phyloP scores from a whole-genome alignment of 1,140 invertebrate genomes.

The Formica exsecta region DNA sequence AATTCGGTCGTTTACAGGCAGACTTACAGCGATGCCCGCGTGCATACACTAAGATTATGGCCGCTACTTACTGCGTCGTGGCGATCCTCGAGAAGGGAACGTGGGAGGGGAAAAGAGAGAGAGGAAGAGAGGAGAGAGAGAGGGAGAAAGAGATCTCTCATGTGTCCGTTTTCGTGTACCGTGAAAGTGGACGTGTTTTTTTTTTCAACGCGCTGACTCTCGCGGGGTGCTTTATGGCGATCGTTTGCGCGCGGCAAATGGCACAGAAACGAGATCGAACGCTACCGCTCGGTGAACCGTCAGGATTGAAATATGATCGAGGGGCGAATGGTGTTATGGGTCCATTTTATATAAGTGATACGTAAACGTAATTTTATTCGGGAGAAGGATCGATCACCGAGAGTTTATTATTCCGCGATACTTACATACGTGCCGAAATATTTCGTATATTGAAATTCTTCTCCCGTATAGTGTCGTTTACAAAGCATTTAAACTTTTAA shows the following conservation, averaged over 20 bases:
- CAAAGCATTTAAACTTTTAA: not conserved
- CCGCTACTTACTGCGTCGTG: constrained; percentile 78
- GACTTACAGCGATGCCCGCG: constrained; percentile 75
- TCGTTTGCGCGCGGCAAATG: constrained; percentile 63
- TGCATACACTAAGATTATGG: constrained; percentile 77
- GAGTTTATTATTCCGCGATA: constrained; percentile 57
- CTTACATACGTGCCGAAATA: not conserved
- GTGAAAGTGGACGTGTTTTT: constrained; percentile 71
- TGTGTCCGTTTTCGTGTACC: constrained; percentile 67
- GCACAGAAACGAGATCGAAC: constrained; percentile 69
- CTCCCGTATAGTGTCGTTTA: not conserved
- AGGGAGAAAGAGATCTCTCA: constrained; percentile 44
- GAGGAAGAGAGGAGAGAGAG: not conserved
- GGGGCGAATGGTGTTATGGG: constrained; percentile 33
- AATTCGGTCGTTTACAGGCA: constrained; percentile 83
- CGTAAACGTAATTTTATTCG: constrained; percentile 62
- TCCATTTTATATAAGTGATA: constrained; percentile 65
- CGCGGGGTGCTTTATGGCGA: constrained; percentile 60
- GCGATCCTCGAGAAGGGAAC: constrained; percentile 61
- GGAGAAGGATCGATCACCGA: constrained; percentile 39
- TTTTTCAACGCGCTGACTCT: constrained; percentile 60
- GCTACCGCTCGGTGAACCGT: constrained; percentile 60
- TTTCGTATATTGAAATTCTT: not conserved
- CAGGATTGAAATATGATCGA: constrained; percentile 64
- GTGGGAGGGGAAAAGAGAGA: not conserved